Percentiles rank a stretch among this genome's conserved stretches.
phyloP scores from a whole-genome alignment of 64 coral and sea anemone genomes.

The Pocillopora damicornis region DNA sequence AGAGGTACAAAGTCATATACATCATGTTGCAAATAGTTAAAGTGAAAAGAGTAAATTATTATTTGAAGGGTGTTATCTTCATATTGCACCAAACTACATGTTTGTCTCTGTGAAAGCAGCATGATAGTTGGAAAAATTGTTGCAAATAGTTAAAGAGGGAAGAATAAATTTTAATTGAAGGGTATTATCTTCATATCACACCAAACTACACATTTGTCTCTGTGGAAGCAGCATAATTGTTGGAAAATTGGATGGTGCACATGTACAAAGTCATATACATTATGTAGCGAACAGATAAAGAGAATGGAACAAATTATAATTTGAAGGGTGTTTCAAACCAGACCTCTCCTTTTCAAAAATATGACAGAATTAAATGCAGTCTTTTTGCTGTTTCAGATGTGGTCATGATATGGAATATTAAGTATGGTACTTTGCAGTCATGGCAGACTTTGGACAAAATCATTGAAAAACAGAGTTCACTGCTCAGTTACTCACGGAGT shows the following conservation, averaged over 20 bases:
- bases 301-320: no score
- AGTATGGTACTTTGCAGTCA: conserved; percentile 36
- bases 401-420: conserved; percentile 17
- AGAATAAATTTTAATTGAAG: no score
- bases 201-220: conserved; percentile 4
- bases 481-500: background rate
- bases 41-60: no score
- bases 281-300: no score
- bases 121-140: background rate
- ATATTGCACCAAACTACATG: background rate
- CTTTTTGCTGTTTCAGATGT: background rate
- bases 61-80: no score
- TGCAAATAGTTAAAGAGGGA: no score
- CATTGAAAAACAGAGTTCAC: background rate
- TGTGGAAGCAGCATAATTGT: conserved; percentile 4
- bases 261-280: background rate
- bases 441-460: conserved; percentile 35
- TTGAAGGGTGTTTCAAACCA: no score
- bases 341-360: no score
- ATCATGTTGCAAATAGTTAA: no score
- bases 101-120: conserved; percentile 33
- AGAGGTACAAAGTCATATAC: background rate
- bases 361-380: background rate
- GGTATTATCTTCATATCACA: no score
- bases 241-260: background rate